A percentile compares a stretch with the other conserved stretches of the same genome.
These are phyloP conservation scores for Murina feae DNA, from an alignment of 2,113 vertebrate genomes.

Conservation along the genomic window DNA sequence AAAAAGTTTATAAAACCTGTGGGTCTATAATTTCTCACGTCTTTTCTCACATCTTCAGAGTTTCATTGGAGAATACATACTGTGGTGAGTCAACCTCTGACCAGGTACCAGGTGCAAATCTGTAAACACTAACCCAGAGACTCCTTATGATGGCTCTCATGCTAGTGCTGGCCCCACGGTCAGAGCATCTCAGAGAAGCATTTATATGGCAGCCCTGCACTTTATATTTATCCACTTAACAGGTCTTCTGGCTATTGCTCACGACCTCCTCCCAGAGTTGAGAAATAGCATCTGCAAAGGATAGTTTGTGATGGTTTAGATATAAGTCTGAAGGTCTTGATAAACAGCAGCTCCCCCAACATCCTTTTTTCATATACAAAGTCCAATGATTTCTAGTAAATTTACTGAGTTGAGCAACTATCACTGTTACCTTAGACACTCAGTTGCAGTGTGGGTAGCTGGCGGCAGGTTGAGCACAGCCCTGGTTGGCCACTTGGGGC, in stretches of 20 bases:
- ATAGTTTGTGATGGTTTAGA: background rate
- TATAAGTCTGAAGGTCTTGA: background rate
- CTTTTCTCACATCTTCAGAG: background rate
- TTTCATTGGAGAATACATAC: background rate
- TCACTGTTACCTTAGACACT: too few species aligned
- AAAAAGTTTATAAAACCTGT: background rate
- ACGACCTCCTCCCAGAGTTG: background rate
- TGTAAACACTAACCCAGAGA: background rate
- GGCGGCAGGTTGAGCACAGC: too few species aligned
- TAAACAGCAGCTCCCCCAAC: background rate
- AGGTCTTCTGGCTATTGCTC: background rate
- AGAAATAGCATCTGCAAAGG: background rate
- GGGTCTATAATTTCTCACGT: background rate
- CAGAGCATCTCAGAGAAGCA: background rate
- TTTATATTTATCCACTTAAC: background rate
- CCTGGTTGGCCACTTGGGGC: too few species aligned
- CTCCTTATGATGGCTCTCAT: accelerated
- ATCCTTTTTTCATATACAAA: background rate
- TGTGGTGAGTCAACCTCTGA: background rate
- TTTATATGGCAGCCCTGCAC: too few species aligned
- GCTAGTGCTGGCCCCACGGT: background rate
- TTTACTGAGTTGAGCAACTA: too few species aligned
- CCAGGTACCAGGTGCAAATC: accelerated
- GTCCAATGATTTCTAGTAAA: background rate
- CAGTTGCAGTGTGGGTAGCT: too few species aligned